phyloP scores from a whole-genome alignment of 1,140 invertebrate genomes.

The Eufriesea mexicana region DNA sequence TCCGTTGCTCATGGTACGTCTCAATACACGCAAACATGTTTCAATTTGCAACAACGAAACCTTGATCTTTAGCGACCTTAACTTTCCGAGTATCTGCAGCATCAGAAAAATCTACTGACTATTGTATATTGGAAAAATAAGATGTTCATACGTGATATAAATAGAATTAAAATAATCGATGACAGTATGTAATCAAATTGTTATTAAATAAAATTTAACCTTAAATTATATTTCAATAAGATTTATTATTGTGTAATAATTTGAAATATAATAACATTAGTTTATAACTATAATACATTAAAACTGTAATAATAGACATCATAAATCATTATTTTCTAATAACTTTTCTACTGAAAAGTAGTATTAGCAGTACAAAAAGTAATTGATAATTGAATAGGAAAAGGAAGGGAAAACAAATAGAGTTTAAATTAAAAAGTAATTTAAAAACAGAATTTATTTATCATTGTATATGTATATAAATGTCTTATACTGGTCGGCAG shows the following conservation, averaged over 20 bases:
- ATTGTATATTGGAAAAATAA: no score
- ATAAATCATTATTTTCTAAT: no score
- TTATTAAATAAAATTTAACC: no score
- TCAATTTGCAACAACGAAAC: neutral
- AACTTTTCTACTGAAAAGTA: no score
- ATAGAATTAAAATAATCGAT: no score
- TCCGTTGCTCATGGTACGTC: neutral
- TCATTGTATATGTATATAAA: neutral
- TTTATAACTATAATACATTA: no score
- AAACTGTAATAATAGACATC: no score
- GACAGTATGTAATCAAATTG: no score
- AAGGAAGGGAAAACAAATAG: neutral
- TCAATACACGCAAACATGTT: neutral
- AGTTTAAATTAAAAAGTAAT: neutral
- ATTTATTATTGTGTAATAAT: no score
- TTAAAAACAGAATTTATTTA: neutral
- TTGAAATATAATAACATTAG: neutral
- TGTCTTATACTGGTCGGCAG: neutral
- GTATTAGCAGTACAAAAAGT: neutral
- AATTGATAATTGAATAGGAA: neutral
- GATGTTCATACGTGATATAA: no score
- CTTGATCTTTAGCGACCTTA: slow-evolving; percentile 19
- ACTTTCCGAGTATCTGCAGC: neutral
- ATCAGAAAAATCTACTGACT: no score
- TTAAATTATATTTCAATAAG: no score